phyloP scores from a whole-genome alignment of 2,888 invertebrate genomes.

The Agonum fuliginosum region DNA sequence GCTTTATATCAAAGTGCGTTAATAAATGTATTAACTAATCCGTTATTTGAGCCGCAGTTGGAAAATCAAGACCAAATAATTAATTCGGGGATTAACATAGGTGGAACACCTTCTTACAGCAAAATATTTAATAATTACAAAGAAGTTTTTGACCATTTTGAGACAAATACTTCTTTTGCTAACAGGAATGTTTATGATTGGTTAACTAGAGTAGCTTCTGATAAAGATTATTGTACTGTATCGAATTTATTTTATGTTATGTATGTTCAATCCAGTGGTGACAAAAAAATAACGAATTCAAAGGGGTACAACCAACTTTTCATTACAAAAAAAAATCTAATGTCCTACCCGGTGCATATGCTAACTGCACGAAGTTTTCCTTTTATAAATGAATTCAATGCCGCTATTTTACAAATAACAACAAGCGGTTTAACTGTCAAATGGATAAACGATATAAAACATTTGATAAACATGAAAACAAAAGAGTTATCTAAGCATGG shows the following conservation, averaged over 20 bases:
- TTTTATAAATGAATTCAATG: conserved; percentile 73
- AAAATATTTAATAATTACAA: conserved; percentile 69
- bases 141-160: conserved; percentile 63
- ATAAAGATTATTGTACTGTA: conserved; percentile 65
- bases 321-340: conserved; percentile 69
- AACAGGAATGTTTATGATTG: conserved; percentile 63
- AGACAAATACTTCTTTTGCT: conserved; percentile 57
- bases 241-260: conserved; percentile 64
- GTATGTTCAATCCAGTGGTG: conserved; percentile 61
- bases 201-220: conserved; percentile 61
- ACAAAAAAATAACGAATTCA: conserved; percentile 57
- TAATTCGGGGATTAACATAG: conserved; percentile 72
- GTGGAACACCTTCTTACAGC: conserved; percentile 71
- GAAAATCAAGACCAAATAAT: conserved; percentile 75
- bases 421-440: conserved; percentile 74
- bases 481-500: not conserved
- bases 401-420: conserved; percentile 72
- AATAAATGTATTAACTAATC: conserved; percentile 76
- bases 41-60: conserved; percentile 75
- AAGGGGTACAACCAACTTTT: conserved; percentile 62
- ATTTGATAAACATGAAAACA: conserved; percentile 25
- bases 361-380: conserved; percentile 76
- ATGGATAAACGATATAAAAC: conserved; percentile 66
- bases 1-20: conserved; percentile 78
- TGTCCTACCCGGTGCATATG: conserved; percentile 76